Percentiles rank a stretch among this genome's conserved stretches.
Evolutionary conservation across 2,888 invertebrate genomes (phyloP).

Genomic region (Lepidochitona cinerea): DNA sequence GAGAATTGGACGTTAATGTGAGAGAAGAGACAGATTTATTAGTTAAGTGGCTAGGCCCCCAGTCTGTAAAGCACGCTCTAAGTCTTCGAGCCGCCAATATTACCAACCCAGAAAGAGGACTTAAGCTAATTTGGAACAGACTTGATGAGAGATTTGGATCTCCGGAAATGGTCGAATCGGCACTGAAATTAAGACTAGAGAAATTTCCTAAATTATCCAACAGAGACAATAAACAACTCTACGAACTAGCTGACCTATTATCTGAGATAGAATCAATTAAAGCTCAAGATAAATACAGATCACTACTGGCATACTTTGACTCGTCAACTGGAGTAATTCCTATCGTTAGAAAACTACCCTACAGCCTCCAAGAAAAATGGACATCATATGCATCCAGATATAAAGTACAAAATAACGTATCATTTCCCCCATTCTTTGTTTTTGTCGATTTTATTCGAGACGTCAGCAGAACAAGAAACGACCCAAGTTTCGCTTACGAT

Average conservation of each 20-base stretch:
- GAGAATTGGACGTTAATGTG: conserved; percentile 16
- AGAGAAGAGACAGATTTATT: conserved; percentile 27
- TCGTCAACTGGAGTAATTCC: conserved; percentile 25
- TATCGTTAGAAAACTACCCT: conserved; percentile 26
- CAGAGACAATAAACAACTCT: conserved; percentile 21
- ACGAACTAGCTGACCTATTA: conserved; percentile 25
- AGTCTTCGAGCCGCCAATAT: conserved; percentile 13
- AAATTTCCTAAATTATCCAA: conserved; percentile 14
- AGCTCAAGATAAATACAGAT: conserved; percentile 14
- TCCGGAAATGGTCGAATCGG: conserved; percentile 20
- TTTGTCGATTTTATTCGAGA: conserved; percentile 22
- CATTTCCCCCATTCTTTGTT: conserved; percentile 23
- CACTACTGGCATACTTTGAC: conserved; percentile 23
- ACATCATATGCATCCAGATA: conserved; percentile 13
- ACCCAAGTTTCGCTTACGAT: conserved; percentile 19
- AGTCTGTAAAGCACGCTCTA: conserved; percentile 21
- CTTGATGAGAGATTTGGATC: conserved; percentile 17
- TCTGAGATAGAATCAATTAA: conserved; percentile 24
- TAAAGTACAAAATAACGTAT: conserved; percentile 12
- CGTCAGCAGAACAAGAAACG: conserved; percentile 16
- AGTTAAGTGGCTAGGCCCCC: conserved; percentile 26
- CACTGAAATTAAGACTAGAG: conserved; percentile 16
- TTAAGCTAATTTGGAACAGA: conserved; percentile 17
- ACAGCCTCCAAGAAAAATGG: conserved; percentile 20
- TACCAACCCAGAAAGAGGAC: conserved; percentile 8